Base-by-base conservation (phyloP, 2,797 vertebrate genomes). In the Avahi laniger region DNA sequence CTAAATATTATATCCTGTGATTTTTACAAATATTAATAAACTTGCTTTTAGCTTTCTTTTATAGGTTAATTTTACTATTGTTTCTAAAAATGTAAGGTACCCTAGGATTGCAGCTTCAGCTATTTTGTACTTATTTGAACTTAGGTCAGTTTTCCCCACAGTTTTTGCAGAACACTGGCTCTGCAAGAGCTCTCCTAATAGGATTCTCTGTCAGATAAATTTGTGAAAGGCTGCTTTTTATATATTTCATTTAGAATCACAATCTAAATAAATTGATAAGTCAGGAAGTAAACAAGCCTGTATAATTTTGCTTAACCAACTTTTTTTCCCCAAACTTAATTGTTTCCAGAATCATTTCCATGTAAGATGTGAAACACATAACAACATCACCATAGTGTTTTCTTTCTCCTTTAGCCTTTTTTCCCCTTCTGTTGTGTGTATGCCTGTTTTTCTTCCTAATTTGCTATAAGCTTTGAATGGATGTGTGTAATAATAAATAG, bases 1-100 rank as follows among this genome's bases (percentile, higher is more conserved):
- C 54, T 67, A 43, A 59, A 50, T 24, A 57, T 46, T 65, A 33
- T 67, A 73, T 59, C 67, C 24, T 86, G 35, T 91, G 73, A n/a
- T 95, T 89, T 72, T 90, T 93, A 85, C 38, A 85, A 65, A 90
- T 67, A 85, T 57, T 83, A 89, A 70, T 83, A 70, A 89, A 57
- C 33, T 90, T 89, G 38, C 30, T 72, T 84, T 93, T 95, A 84
- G 59, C 54, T 35, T 79, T 84, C 12, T 79, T 95, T 88, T 88
- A 61, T 72, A 89, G 17, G 41, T 84, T 80, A 80, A 65, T 65
- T 93, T 79, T 93, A 80, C 63, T 57, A 54, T 72, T 89, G n/a
- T 79, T 88, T 69, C 28, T 69, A 82, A 94, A 90, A 85, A 38
- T 46, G 38, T 84, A 65, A 89, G 46, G 4, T 70, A 76, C 30